Conservation (phyloP, 2,888 invertebrate genomes). For the Troides aeacus region DNA sequence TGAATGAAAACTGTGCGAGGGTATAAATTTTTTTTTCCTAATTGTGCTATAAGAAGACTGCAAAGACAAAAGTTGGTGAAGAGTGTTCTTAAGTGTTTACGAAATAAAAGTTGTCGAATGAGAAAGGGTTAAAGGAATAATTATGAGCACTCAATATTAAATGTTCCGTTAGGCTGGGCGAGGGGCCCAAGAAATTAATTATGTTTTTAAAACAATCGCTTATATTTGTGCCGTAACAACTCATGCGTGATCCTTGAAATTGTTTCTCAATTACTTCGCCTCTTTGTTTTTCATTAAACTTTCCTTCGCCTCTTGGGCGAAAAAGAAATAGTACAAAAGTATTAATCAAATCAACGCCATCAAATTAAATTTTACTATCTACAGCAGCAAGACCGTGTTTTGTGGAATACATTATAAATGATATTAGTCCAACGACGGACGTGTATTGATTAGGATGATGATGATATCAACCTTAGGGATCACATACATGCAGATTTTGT, state of each 20-base stretch:
- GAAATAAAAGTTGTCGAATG: conserved; percentile 63
- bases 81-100: conserved; percentile 55
- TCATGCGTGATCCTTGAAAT: conserved; percentile 77
- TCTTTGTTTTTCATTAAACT: conserved; percentile 76
- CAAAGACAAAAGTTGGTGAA: conserved; percentile 53
- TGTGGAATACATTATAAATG: too few relatives aligned
- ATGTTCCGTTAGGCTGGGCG: conserved; percentile 73
- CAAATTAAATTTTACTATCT: neutral
- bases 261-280: conserved; percentile 76
- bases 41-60: conserved; percentile 37
- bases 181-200: conserved; percentile 77
- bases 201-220: conserved; percentile 79
- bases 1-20: conserved; percentile 36
- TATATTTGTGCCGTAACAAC: conserved; percentile 72
- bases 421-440: too few relatives aligned
- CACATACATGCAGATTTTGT: too few relatives aligned
- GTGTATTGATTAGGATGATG: too few relatives aligned
- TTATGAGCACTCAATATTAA: conserved; percentile 80
- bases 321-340: conserved; percentile 15
- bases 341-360: conserved; percentile 6
- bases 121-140: conserved; percentile 75
- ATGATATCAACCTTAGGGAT: too few relatives aligned
- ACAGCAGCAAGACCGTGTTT: neutral
- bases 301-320: conserved; percentile 46
- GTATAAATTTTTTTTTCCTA: conserved; percentile 35